Percentiles rank a stretch among this genome's conserved stretches.
These are phyloP conservation scores for Luffia ferchaultella DNA, from an alignment of 2,888 invertebrate species.

Conservation along the genomic window DNA sequence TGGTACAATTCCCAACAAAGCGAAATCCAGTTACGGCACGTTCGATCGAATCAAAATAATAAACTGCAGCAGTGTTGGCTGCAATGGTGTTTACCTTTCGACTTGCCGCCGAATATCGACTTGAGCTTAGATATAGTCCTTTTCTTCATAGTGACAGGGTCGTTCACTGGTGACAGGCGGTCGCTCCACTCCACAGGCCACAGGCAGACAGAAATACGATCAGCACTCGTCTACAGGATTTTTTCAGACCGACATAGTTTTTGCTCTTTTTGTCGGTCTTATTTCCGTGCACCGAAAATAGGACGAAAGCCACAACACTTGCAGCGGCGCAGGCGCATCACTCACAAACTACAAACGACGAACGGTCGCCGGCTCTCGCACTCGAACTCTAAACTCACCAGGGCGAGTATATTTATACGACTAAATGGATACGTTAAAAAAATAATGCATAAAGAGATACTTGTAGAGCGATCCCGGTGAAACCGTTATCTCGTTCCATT, in stretches of 20 bases:
- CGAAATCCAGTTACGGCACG: neutral
- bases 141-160: constrained; percentile 50
- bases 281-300: constrained; percentile 67
- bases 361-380: neutral
- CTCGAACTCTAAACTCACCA: no score
- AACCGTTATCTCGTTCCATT: neutral
- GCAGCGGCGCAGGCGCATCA: constrained; percentile 52
- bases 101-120: constrained; percentile 49
- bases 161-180: no score
- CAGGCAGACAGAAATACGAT: constrained; percentile 50
- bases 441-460: no score
- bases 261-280: constrained; percentile 65
- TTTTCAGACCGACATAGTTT: constrained; percentile 51
- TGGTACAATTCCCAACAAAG: neutral
- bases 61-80: constrained; percentile 5
- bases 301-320: constrained; percentile 43
- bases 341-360: constrained; percentile 29
- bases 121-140: constrained; percentile 55
- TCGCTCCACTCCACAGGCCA: neutral
- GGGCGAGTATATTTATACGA: no score
- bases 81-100: constrained; percentile 34
- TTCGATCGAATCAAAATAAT: constrained; percentile 8
- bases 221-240: constrained; percentile 53
- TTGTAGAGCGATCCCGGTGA: no score
- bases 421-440: no score